Percentiles rank a stretch among this genome's conserved stretches.
phyloP scores from a whole-genome alignment of 1,140 invertebrate species.

The Magallana angulata region DNA sequence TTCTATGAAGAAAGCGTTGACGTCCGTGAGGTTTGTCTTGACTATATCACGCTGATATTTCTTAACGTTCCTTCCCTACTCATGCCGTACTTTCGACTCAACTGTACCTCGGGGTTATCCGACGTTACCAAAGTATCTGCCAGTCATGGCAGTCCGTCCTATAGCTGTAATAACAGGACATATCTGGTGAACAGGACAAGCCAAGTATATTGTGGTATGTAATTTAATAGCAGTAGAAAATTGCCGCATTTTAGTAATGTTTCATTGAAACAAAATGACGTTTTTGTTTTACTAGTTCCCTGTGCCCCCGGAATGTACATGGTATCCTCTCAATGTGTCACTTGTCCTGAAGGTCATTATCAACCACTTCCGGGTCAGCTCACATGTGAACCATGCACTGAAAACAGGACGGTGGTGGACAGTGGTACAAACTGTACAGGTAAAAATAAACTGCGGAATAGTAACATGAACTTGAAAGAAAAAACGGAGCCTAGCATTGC shows the following conservation, averaged over 20 bases:
- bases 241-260: background rate
- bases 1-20: background rate
- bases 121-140: background rate
- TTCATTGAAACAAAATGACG: too few species aligned
- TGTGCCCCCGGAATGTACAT: conserved; percentile 8
- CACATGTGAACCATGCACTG: background rate
- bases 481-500: background rate
- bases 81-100: background rate
- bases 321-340: background rate
- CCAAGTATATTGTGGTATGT: background rate
- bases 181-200: background rate
- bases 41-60: background rate
- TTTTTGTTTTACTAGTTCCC: background rate
- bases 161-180: background rate
- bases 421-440: background rate
- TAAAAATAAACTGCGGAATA: background rate
- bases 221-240: background rate
- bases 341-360: background rate
- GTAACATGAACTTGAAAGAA: too few species aligned
- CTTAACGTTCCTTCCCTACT: background rate
- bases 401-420: background rate
- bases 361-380: conserved; percentile 10
- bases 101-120: background rate
- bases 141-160: background rate
- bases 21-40: background rate